Evolutionary conservation across 1,140 invertebrate species (phyloP).

Genomic region (Aphelinus atriplicis): DNA sequence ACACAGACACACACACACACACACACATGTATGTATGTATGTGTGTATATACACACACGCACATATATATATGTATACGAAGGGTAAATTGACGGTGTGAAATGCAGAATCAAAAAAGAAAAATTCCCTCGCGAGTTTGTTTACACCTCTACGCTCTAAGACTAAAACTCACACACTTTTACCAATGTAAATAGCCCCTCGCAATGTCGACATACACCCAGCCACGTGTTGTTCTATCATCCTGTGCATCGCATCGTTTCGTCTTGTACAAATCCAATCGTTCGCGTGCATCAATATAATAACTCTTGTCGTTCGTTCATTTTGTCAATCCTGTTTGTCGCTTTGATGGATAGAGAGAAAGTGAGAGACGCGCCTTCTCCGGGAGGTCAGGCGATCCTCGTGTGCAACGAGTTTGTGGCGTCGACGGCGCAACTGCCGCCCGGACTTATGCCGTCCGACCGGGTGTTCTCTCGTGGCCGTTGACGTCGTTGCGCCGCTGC

Average conservation of each 20-base stretch:
- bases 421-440: too few species aligned
- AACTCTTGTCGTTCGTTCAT: background rate
- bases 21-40: too few species aligned
- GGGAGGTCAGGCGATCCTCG: background rate
- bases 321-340: background rate
- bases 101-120: constrained; percentile 35
- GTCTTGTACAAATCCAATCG: background rate
- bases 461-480: background rate
- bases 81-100: background rate
- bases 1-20: too few species aligned
- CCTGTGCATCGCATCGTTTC: background rate
- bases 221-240: background rate
- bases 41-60: too few species aligned
- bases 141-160: too few species aligned
- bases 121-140: background rate
- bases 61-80: too few species aligned
- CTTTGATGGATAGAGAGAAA: constrained; percentile 11
- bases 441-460: too few species aligned
- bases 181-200: too few species aligned
- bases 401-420: too few species aligned
- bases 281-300: background rate
- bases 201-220: too few species aligned
- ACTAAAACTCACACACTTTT: too few species aligned
- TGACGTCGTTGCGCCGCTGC: constrained; percentile 46
- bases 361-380: background rate